Conservation (phyloP, 92 coral and sea anemone genomes). For the Zoanthus gigantus region DNA sequence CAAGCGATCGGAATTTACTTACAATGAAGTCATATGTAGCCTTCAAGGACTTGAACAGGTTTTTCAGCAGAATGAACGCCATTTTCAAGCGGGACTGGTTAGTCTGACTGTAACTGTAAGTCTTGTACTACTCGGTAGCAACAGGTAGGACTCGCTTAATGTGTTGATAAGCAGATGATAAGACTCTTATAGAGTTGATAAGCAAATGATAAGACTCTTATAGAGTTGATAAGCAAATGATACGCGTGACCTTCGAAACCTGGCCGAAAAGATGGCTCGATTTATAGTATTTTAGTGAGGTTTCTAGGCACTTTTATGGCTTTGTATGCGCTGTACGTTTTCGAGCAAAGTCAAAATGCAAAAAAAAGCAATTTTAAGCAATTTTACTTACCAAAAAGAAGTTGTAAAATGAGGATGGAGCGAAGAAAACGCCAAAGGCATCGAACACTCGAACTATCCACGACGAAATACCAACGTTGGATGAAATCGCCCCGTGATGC, state of each 20-base stretch:
- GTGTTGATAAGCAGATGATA: constrained; percentile 13
- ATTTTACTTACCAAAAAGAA: constrained; percentile 29
- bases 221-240: constrained; percentile 3
- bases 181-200: constrained; percentile 17
- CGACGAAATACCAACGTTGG: constrained; percentile 29
- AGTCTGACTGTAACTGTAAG: constrained; percentile 12
- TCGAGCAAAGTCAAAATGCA: constrained; percentile 25
- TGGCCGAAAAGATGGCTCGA: constrained; percentile 6
- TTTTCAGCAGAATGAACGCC: constrained; percentile 27
- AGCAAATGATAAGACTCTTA: constrained; percentile 17
- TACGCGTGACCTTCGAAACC: constrained; percentile 7
- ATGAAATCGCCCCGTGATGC: constrained; percentile 21
- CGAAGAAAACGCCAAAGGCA: constrained; percentile 12
- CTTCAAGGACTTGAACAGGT: constrained; percentile 30
- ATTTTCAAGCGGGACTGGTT: constrained; percentile 16
- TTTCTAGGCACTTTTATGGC: constrained; percentile 24
- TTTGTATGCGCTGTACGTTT: constrained; percentile 34
- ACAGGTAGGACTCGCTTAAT: constrained; percentile 4
- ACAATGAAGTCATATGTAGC: constrained; percentile 35
- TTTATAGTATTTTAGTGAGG: constrained; percentile 14
- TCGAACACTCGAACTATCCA: constrained; percentile 27
- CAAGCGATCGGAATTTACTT: constrained; percentile 25
- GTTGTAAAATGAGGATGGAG: constrained; percentile 28
- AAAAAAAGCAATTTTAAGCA: constrained; percentile 33
- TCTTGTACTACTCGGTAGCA: constrained; percentile 11